These are phyloP conservation scores for Elmis aenea DNA, from an alignment of 2,888 invertebrate species.

Conservation along the genomic window DNA sequence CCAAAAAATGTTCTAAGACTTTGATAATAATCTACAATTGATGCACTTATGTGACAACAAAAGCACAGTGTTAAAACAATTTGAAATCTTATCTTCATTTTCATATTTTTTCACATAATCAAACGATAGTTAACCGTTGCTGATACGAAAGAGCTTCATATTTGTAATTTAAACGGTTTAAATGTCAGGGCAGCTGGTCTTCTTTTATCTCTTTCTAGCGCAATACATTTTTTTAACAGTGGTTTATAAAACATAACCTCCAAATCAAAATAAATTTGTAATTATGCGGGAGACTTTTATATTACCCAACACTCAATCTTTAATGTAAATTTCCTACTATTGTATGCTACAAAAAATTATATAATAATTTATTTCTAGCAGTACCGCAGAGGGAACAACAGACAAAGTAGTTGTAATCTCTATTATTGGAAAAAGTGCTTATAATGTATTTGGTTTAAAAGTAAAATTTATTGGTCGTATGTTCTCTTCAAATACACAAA, in stretches of 20 bases:
- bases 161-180: too few relatives aligned
- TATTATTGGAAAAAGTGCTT: slow-evolving; percentile 66
- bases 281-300: slow-evolving; percentile 33
- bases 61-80: background rate
- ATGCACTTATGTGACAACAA: slow-evolving; percentile 1
- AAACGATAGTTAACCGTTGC: too few relatives aligned
- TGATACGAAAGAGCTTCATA: too few relatives aligned
- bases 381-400: slow-evolving; percentile 28
- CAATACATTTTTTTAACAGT: too few relatives aligned
- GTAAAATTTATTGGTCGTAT: slow-evolving; percentile 54
- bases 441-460: slow-evolving; percentile 60
- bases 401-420: slow-evolving; percentile 66
- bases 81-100: too few relatives aligned
- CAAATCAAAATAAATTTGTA: too few relatives aligned
- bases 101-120: slow-evolving; percentile 3
- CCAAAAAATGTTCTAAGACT: slow-evolving; percentile 14
- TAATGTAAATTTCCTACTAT: slow-evolving; percentile 15
- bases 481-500: slow-evolving; percentile 47
- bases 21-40: slow-evolving; percentile 10
- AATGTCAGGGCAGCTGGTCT: too few relatives aligned
- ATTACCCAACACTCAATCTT: slow-evolving; percentile 29
- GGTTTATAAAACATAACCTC: too few relatives aligned
- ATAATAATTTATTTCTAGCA: too few relatives aligned
- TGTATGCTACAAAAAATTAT: too few relatives aligned
- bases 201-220: too few relatives aligned